Evolutionary conservation across 2,888 invertebrate species (phyloP).

Genomic region (Bombylius discolor): DNA sequence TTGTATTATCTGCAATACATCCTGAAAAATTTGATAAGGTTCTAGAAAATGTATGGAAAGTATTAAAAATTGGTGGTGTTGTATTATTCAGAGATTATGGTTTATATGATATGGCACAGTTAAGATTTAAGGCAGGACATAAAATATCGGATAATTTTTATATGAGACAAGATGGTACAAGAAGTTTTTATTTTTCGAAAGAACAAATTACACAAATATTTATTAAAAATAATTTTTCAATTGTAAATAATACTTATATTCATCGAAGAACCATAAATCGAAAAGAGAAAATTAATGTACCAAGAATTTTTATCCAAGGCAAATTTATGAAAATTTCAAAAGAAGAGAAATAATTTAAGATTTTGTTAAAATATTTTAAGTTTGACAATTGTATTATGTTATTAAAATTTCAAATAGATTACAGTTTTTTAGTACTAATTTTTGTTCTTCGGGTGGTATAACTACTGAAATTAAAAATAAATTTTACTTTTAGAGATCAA

Average conservation of each 20-base stretch:
- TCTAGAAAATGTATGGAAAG: constrained; percentile 48
- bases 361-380: no score
- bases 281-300: constrained; percentile 83
- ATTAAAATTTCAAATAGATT: no score
- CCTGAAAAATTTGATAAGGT: constrained; percentile 64
- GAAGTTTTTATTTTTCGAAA: constrained; percentile 69
- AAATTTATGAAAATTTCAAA: constrained; percentile 49
- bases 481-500: no score
- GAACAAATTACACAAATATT: constrained; percentile 58
- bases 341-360: background rate
- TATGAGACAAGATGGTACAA: constrained; percentile 91
- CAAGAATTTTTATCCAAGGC: constrained; percentile 85
- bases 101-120: constrained; percentile 87
- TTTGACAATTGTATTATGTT: no score
- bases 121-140: constrained; percentile 83
- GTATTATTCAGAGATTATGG: constrained; percentile 90
- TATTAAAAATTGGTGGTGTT: constrained; percentile 62
- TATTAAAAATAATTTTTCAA: constrained; percentile 53
- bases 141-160: constrained; percentile 90
- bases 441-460: no score
- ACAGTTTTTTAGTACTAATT: no score
- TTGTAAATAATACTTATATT: constrained; percentile 60
- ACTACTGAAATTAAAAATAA: no score
- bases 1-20: constrained; percentile 89
- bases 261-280: constrained; percentile 81